phyloP scores from a whole-genome alignment of 2,888 invertebrate genomes.

The Melieria omissa region DNA sequence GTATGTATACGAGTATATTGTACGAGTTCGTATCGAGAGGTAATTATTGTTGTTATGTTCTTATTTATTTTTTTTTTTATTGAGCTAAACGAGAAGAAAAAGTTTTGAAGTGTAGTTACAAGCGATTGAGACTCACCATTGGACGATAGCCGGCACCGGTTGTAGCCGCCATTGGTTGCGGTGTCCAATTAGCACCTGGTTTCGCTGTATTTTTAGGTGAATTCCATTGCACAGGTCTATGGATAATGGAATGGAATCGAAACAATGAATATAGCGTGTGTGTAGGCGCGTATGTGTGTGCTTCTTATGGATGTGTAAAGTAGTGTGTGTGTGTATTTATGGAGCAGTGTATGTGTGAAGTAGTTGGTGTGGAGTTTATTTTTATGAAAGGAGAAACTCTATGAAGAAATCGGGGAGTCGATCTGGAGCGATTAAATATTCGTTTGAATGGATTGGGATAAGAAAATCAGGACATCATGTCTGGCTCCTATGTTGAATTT shows the following conservation, averaged over 20 bases:
- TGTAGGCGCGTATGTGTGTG: neutral
- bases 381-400: no score
- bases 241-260: constrained; percentile 42
- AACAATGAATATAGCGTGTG: constrained; percentile 33
- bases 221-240: constrained; percentile 90
- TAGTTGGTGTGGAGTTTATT: no score
- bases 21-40: constrained; percentile 40
- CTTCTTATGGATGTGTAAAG: no score
- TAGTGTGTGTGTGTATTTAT: no score
- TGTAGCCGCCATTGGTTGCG: constrained; percentile 89
- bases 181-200: constrained; percentile 83
- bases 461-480: no score
- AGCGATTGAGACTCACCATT: constrained; percentile 74
- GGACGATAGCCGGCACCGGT: constrained; percentile 88
- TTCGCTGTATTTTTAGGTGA: constrained; percentile 89
- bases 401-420: no score
- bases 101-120: constrained; percentile 34
- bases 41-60: constrained; percentile 40
- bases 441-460: no score
- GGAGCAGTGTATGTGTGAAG: no score
- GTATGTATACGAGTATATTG: constrained; percentile 27
- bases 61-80: constrained; percentile 15
- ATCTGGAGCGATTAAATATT: no score
- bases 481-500: no score
- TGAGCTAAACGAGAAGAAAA: constrained; percentile 29